Base-by-base conservation (phyloP, 1,140 invertebrate species). In the Caenorhabditis briggsae region DNA sequence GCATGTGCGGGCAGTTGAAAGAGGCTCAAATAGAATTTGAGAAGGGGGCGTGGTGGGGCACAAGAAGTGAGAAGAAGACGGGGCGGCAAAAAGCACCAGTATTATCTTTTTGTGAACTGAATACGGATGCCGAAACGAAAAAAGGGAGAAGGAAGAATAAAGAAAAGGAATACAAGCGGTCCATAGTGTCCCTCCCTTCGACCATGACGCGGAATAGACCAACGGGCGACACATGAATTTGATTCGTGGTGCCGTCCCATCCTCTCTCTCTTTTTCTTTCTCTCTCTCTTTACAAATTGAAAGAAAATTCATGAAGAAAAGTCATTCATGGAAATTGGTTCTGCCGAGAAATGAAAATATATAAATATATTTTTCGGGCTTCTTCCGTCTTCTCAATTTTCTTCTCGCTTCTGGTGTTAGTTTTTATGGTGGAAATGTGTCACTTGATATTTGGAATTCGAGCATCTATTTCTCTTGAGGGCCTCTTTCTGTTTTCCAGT, bases 71-170 rank as follows among this genome's bases (percentile, higher is more conserved):
- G 70, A 78, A 78, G 46, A 33, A 78, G 20, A 46, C 18, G 43
- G 46, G 46, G 70, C 18, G 70, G 70, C 70, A 78, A 78, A 78
- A 78, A 78, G 70, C 70, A 78, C 70, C 70, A 78, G 70, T 78
- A 78, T 78, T 78, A 78, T 78, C 46, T 78, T 78, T 78, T 78
- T 78, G 70, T 78, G 70, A 78, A 78, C 70, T 78, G 70, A 78
- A 78, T 78, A 78, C 70, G 70, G 70, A 78, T 78, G 70, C 70
- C 43, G 33, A 50, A 78, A 70, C 64, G 25, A 41, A 78, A 41
- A 9, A 65, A 78, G 8, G 70, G 11, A 33, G 33, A 50, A 78
- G 43, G 33, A 12, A 41, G 50, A 41, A 9, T 11, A 41, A 65
- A 78, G 8, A 46, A 9, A 14, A 50, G 23, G 70, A 78, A 78